These are phyloP conservation scores for Drosophila chauvacae DNA, from an alignment of 1,140 invertebrate genomes.

Conservation along the genomic window DNA sequence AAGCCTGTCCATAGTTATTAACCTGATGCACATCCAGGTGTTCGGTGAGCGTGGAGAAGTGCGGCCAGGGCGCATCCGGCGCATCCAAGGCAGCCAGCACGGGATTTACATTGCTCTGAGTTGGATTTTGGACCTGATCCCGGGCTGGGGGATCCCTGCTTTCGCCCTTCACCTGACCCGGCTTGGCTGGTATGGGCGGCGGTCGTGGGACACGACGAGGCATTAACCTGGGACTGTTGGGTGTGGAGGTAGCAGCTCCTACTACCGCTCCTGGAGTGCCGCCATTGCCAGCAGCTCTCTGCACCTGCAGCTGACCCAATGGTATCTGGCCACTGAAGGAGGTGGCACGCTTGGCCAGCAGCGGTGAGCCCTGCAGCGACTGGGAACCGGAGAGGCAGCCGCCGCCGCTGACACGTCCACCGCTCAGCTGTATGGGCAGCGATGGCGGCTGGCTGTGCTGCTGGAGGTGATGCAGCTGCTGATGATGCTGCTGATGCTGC, in stretches of 20 bases:
- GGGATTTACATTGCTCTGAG: conserved; percentile 39
- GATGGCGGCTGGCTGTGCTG: conserved; percentile 63
- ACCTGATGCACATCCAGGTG: conserved; percentile 80
- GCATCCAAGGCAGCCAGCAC: conserved; percentile 65
- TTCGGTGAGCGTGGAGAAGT: conserved; percentile 79
- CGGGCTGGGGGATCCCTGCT: not conserved
- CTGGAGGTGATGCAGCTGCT: conserved; percentile 41
- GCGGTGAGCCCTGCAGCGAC: conserved; percentile 72
- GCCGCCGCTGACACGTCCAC: conserved; percentile 10
- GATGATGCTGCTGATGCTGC: conserved; percentile 22
- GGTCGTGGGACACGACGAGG: conserved; percentile 86
- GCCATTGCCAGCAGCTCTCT: not conserved
- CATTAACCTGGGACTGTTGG: conserved; percentile 89
- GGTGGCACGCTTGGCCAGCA: conserved; percentile 79
- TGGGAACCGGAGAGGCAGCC: conserved; percentile 55
- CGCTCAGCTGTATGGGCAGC: conserved; percentile 53
- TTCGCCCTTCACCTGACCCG: conserved; percentile 40
- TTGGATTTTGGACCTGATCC: not conserved
- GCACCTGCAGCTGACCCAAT: conserved; percentile 19
- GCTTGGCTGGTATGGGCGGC: conserved; percentile 85
- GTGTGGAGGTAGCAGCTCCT: conserved; percentile 85
- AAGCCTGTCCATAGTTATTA: conserved; percentile 78
- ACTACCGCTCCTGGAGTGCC: conserved; percentile 8
- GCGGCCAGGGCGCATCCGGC: conserved; percentile 80
- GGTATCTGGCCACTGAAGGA: conserved; percentile 79